Base-by-base conservation (phyloP, 2,888 invertebrate species). In the Phasia obesa region DNA sequence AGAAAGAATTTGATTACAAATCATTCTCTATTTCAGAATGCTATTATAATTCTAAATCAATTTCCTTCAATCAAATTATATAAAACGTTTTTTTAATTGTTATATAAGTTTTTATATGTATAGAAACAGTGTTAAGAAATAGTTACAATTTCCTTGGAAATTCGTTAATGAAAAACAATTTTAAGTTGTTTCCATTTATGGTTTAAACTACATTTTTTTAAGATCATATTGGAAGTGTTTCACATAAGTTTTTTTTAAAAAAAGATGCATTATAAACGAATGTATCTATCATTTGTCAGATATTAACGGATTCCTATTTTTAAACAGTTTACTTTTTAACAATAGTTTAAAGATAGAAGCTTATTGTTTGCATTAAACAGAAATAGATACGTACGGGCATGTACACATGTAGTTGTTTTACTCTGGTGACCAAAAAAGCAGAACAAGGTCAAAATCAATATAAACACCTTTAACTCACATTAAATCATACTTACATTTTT, bases 371-470 rank as follows among this genome's bases (percentile, higher is more conserved):
- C 21, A 27, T 19, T 64, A 4, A 51, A 9, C 42, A 59, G 31
- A 59, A 59, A 42, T n/a, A n/a, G n/a, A n/a, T 53, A 11, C 23
- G 19, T 21, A 21, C 21, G n/a, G n/a, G n/a, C n/a, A n/a, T n/a
- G n/a, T n/a, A n/a, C n/a, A n/a, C n/a, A n/a, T n/a, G n/a, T n/a
- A n/a, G n/a, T 35, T 35, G 35, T 60, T n/a, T 5, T 11, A 25
- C 11, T 38, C 4, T 38, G 25, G 19, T 62, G 15, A 55, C 55
- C 44, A 47, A 49, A 75, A 75, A 47, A 23, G 47, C 1, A 42
- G 31, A 31, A 4, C 55, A 75, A 75, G 64, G 74, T 35, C 65
- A 65, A 57, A 19, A 27, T 57, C 74, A 75, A 57, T 44, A 15
- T 7, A 47, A 64, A 57, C 47, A 17, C 57, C 47, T 62, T 44